These are phyloP conservation scores for Drosophila barbarae DNA, from an alignment of 2,888 invertebrate species.

Conservation along the genomic window DNA sequence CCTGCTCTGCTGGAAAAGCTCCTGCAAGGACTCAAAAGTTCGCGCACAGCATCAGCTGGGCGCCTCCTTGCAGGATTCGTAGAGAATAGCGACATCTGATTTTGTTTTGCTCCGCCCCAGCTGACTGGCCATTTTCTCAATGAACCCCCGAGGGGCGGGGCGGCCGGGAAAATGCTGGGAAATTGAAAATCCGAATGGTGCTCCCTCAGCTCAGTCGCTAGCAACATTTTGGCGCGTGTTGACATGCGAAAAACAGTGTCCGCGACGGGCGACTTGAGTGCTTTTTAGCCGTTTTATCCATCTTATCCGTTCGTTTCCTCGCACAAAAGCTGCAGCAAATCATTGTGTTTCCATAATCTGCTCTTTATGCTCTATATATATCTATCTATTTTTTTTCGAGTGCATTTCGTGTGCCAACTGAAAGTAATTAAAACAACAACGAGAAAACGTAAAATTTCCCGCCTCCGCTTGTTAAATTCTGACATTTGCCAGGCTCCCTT, in stretches of 20 bases:
- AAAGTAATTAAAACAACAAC: slow-evolving; percentile 25
- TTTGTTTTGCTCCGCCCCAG: slow-evolving; percentile 56
- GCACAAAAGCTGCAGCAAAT: slow-evolving; percentile 48
- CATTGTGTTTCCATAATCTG: slow-evolving; percentile 3
- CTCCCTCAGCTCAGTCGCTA: slow-evolving; percentile 72
- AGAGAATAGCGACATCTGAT: slow-evolving; percentile 69
- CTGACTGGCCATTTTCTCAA: slow-evolving; percentile 46
- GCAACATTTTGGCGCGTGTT: slow-evolving; percentile 79
- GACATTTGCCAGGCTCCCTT: not conserved
- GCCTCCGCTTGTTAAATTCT: not conserved
- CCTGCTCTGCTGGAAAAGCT: not conserved
- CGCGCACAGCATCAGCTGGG: slow-evolving; percentile 59
- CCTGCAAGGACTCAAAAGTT: slow-evolving; percentile 10
- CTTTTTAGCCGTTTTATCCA: slow-evolving; percentile 65
- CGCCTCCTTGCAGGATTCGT: slow-evolving; percentile 41
- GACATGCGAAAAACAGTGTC: slow-evolving; percentile 75
- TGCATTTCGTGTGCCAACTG: slow-evolving; percentile 14
- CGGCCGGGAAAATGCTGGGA: not conserved
- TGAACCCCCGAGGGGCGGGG: slow-evolving; percentile 44
- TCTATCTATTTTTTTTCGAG: slow-evolving; percentile 18
- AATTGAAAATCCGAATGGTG: slow-evolving; percentile 16
- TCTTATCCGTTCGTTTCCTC: slow-evolving; percentile 55
- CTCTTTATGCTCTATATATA: slow-evolving; percentile 1
- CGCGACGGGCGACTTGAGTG: slow-evolving; percentile 49
- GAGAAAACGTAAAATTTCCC: not conserved